Base-by-base conservation (phyloP, 2,888 invertebrate species). In the Coenonympha glycerion region DNA sequence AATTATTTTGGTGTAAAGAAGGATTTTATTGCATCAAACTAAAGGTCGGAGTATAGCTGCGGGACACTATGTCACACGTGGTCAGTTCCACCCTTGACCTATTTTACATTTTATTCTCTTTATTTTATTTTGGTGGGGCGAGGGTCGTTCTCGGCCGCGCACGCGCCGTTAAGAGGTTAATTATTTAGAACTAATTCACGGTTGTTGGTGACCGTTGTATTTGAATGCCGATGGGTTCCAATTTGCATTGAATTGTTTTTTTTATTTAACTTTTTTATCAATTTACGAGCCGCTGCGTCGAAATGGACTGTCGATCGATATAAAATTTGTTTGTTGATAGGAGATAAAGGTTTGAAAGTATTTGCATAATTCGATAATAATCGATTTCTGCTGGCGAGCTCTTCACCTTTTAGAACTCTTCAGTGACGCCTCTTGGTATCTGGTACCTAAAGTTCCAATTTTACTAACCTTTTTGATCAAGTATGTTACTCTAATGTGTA, bases 171-270 rank as follows among this genome's bases (percentile, higher is more conserved):
- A 72, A 72, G 77, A 73, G 70, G 76, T 80, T 83, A 85, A 85
- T 85, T 85, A 86, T 81, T 85, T 81, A 81, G 79, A 85, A 83
- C 83, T 82, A 85, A 85, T 84, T 79, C 77, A 75, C 68, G 75
- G 72, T 61, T 68, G 68, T 63, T 52, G 54, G 63, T 67, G 67
- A 73, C 76, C 76, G 77, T 84, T 80, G 75, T 65, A 60, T 67
- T 72, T 67, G 61, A 63, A 71, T 69, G 66, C 64, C 60, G 64
- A 69, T 68, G 60, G 51, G 62, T 59, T 57, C 50, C 58, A 59
- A 65, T 66, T 69, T 64, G 60, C 60, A 65, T 69, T 58, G 53
- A 56, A 62, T 61, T 48, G 51, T 44, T 39, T 55, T 49, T 53
- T 41, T 26, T 47, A 47, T 48, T 41, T 31, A 31, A 6, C 15